Evolutionary conservation across 2,888 invertebrate species (phyloP).

Genomic region (Athalia rosae): DNA sequence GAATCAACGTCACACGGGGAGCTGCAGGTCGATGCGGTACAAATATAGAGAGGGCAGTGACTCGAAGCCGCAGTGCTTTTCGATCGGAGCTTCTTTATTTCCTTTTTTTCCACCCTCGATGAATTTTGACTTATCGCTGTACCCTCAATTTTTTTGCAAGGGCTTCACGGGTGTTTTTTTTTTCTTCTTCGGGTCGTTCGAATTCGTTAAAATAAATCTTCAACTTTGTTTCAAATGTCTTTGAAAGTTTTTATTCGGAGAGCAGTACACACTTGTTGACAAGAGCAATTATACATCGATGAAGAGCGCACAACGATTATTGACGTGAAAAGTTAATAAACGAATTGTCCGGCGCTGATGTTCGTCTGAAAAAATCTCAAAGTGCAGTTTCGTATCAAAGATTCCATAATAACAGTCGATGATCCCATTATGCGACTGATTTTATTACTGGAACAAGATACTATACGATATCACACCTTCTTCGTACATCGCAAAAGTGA

Average conservation of each 20-base stretch:
- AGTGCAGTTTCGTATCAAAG: neutral
- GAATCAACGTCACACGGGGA: conserved; percentile 1
- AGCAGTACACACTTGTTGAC: neutral
- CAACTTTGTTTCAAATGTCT: no score
- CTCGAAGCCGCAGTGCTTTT: conserved; percentile 5
- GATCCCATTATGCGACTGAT: neutral
- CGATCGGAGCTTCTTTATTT: neutral
- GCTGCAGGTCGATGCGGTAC: conserved; percentile 23
- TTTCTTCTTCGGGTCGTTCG: no score
- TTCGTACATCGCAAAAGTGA: no score
- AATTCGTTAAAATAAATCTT: no score
- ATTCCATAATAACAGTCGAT: conserved; percentile 1
- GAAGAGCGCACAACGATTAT: conserved; percentile 2
- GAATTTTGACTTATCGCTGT: no score
- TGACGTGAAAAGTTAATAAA: conserved; percentile 25
- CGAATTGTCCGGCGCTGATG: neutral
- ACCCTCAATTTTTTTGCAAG: no score
- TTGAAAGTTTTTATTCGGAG: neutral
- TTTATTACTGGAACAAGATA: neutral
- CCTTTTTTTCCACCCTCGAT: no score
- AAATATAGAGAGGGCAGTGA: neutral
- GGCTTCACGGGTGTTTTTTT: no score
- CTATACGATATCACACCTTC: no score
- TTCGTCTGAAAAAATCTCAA: neutral
- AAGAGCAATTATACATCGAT: conserved; percentile 1